phyloP scores from a whole-genome alignment of 2,888 invertebrate species.

The Terebella lapidaria region DNA sequence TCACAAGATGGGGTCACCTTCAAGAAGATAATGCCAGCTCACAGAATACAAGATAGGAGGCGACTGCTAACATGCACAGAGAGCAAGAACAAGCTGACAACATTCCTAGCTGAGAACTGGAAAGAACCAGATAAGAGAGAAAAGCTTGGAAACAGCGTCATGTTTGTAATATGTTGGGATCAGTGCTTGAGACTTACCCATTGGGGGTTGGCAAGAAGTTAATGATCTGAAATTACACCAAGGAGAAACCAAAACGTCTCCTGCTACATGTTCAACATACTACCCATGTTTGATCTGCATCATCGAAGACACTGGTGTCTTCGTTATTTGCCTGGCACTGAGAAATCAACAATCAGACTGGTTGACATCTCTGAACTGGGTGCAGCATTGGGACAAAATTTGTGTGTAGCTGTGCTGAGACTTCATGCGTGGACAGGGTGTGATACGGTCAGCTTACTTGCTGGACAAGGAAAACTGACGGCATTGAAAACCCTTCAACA shows the following conservation, averaged over 20 bases:
- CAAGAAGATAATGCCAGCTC: slow-evolving; percentile 4
- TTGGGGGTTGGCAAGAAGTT: background rate
- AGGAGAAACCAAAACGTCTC: no score
- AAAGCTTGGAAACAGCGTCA: background rate
- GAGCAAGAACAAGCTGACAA: slow-evolving; percentile 2
- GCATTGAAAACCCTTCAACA: no score
- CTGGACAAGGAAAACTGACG: background rate
- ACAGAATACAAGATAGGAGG: slow-evolving; percentile 1
- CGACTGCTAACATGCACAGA: background rate
- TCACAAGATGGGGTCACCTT: background rate
- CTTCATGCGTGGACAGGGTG: background rate
- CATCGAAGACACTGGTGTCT: slow-evolving; percentile 7
- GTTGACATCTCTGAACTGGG: background rate
- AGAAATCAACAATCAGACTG: background rate
- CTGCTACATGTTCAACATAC: no score
- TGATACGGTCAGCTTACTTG: background rate
- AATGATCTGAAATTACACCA: background rate
- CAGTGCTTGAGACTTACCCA: background rate
- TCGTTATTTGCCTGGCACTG: background rate
- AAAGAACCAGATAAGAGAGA: background rate
- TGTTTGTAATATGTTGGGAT: background rate
- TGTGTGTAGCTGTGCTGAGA: background rate
- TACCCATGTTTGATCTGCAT: no score
- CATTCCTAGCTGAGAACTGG: background rate
- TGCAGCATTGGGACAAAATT: background rate